Evolutionary conservation across 1,140 invertebrate species (phyloP), one percentile per base, ranked within the genome.

Genomic region (Pseudomyrmex gracilis): DNA sequence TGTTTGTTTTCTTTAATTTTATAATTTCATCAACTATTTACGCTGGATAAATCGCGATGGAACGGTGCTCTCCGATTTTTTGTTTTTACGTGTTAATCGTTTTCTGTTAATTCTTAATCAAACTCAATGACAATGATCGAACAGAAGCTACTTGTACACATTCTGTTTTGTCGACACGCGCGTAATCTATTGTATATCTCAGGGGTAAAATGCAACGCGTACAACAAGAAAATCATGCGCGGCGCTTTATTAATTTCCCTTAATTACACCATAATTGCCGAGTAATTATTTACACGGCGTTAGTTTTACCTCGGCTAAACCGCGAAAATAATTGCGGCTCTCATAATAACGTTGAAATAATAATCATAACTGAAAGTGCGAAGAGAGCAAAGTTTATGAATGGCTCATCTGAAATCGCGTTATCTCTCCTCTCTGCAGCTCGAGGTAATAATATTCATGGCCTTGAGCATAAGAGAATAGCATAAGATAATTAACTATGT

Each of bases 161-260:
- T 8, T 4, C 20, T 45, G 15, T 17, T 66, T 45, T 51, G 15
- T 8, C 8, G 43, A 34, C n/a, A 34, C 57, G 3, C 34, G 49
- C 22, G 57, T 80, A 71, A 70, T 80, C 53, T 78, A 17, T 13
- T 78, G 34, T 17, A 12, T 0, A 17, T 20, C 51, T n/a, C n/a
- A n/a, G n/a, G 15, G 20, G 13, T 34, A 47, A 12, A 49, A 20
- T 24, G 20, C 13, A 77, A 67, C 61, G 61, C 24, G 66, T 9
- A 45, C 43, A 80, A 34, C n/a, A 47, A 80, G 76, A 80, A 80
- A 80, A 70, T 70, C 43, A n/a, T 17, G 45, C 15, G 47, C 13
- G n/a, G 66, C 76, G 76, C 66, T 80, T 80, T 80, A 80, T 80
- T 80, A 80, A 80, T 80, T 80, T 80, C 20, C 76, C 76, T 70